Base-by-base conservation (phyloP, 2,888 invertebrate species). In the Luffia ferchaultella region DNA sequence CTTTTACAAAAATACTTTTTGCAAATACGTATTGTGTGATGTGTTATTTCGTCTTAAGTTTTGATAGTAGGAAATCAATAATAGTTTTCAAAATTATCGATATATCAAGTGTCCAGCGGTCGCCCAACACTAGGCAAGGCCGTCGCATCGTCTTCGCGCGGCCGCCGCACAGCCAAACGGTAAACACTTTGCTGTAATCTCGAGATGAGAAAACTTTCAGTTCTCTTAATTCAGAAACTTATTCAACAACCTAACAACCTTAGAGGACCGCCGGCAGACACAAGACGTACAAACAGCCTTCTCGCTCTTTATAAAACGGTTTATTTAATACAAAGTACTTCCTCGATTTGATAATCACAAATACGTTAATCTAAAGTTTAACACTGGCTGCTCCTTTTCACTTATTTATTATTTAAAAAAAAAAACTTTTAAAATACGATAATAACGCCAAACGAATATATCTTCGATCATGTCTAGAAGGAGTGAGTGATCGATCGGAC, bases 191-290 rank as follows among this genome's bases (percentile, higher is more conserved):
- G 82, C 83, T 80, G 83, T 85, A 84, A 85, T 85, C 85, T 84
- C 79, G 76, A 84, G 84, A 85, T 84, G 84, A 85, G 84, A 84
- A 85, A 84, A 85, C 83, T 85, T 83, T 82, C 82, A 83, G 84
- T 83, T 79, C 82, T 84, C 84, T 85, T 85, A 85, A 85, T 85
- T 84, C 84, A 83, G 80, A 85, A 85, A 84, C 82, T 85, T 84
- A 83, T 83, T 82, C 82, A 83, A 82, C 78, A 82, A 76, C 79
- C 80, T 82, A 82, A 83, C 83, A 80, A 82, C 80, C 83, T 83
- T 82, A 83, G 72, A 76, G 75, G 68, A 78, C 30, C 77, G 76
- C 50, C 67, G 65, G 64, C 73, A 70, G 80, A 78, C 76, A 68
- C 69, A 73, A 74, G 66, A 72, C 80, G 78, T 79, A 82, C 79